Conservation (phyloP, 2,888 invertebrate species). For the Platerodrilus igneus region DNA sequence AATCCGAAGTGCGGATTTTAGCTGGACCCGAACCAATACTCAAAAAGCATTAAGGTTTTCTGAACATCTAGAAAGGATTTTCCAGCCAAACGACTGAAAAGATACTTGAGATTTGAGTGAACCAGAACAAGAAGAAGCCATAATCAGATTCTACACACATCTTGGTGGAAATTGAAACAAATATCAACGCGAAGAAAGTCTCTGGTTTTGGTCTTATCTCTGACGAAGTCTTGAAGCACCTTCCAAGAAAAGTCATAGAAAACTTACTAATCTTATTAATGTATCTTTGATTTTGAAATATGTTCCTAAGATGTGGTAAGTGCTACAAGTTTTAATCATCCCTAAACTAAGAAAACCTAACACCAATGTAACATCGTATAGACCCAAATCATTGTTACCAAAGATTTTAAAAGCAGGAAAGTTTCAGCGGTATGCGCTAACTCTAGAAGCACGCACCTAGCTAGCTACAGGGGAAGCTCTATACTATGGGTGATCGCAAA, state of each 20-base stretch:
- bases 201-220: too few species aligned
- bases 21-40: conserved; percentile 6
- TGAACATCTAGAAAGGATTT: conserved; percentile 12
- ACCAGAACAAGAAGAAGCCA: conserved; percentile 5
- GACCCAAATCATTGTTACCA: too few species aligned
- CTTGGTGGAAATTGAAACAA: conserved; percentile 7
- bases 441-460: too few species aligned
- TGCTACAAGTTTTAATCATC: conserved; percentile 9
- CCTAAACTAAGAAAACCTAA: conserved; percentile 6
- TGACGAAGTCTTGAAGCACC: conserved; percentile 8
- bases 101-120: conserved; percentile 5
- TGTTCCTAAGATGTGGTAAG: conserved; percentile 19
- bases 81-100: conserved; percentile 7
- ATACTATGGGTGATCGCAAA: too few species aligned
- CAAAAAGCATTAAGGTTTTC: conserved; percentile 13
- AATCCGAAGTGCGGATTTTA: conserved; percentile 4
- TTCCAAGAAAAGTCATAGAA: conserved; percentile 8
- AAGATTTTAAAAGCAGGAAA: too few species aligned
- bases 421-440: too few species aligned
- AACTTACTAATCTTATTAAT: conserved; percentile 10
- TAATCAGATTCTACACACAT: conserved; percentile 10
- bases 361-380: conserved; percentile 20
- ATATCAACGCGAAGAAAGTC: conserved; percentile 3
- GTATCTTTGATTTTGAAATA: conserved; percentile 7
- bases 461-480: too few species aligned